These are phyloP conservation scores for Leucoraja ocellata DNA, from an alignment of 2,797 vertebrate genomes.

Conservation along the genomic window DNA sequence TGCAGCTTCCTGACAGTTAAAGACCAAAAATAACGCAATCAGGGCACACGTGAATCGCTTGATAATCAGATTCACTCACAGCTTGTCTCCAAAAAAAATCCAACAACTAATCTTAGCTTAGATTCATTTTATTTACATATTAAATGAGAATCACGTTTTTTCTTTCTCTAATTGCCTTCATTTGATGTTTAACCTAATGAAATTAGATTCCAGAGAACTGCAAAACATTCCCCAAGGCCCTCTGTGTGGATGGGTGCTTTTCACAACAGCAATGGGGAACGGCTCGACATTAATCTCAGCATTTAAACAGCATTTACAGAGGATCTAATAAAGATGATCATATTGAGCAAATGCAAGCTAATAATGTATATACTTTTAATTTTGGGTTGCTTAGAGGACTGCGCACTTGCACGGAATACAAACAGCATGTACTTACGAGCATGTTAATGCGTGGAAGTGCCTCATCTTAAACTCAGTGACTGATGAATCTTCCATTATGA, in stretches of 20 bases:
- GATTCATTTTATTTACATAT: constrained; percentile 25
- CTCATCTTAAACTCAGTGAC: constrained; percentile 2
- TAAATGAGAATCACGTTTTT: constrained; percentile 26
- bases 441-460: neutral
- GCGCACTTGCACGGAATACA: neutral
- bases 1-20: neutral
- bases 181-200: constrained; percentile 35
- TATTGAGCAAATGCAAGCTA: neutral
- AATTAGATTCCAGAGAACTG: constrained; percentile 35
- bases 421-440: neutral
- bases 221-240: neutral
- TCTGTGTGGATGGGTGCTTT: neutral
- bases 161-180: constrained; percentile 23
- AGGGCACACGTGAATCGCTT: neutral
- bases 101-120: neutral
- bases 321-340: neutral
- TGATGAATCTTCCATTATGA: neutral
- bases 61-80: neutral
- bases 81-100: neutral
- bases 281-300: neutral
- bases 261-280: neutral
- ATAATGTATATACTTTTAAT: neutral
- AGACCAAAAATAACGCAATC: neutral
- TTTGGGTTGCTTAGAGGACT: neutral
- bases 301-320: neutral